Evolutionary conservation across 2,113 vertebrate genomes (phyloP), one percentile per base, ranked within the genome.

Genomic region (Rhipidura dahli): DNA sequence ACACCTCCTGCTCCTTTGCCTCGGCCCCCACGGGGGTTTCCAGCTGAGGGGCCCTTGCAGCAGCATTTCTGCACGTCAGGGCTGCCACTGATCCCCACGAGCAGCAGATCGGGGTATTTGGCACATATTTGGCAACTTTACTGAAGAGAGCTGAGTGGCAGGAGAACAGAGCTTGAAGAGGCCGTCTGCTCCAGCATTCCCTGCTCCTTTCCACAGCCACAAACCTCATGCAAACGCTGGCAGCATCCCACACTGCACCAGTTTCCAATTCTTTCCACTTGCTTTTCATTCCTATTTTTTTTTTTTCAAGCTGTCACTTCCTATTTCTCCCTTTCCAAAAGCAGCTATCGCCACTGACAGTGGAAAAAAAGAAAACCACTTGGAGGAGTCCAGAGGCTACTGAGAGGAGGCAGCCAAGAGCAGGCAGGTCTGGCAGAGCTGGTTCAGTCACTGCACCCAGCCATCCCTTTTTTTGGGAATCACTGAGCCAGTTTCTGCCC

Each of bases 361-460:
- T 21, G 72, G 50, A 2, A 71, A 68, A 19, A 47, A 63, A 39
- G 33, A 6, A 21, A 6, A 2, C 4, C 35, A 28, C 7, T 69
- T 61, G 26, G 44, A 63, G 47, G 33, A 63, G 21, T 31, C 5
- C 27, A 47, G 14, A 49, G 33, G 59, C 49, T 88, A 35, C 65
- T 31, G 60, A 76, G 53, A 69, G 83, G 65, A 85, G 35, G 39
- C 70, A 76, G 65, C 61, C 49, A 6, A 3, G 30, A 71, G 85
- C 81, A 70, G 64, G 1, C 2, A 17, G 28, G 33, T 31, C 85
- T 78, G 66, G 65, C 77, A 78, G 77, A 66, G 47, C 65, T 84
- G 4, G 0, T 17, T 60, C 60, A 10, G 39, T 3, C 5, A 1
- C 20, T 37, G 0, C 15, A 33, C 5, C 16, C 3, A 2, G 18